Conservation (phyloP, 2,888 invertebrate genomes). For the Antheraea yamamai region DNA sequence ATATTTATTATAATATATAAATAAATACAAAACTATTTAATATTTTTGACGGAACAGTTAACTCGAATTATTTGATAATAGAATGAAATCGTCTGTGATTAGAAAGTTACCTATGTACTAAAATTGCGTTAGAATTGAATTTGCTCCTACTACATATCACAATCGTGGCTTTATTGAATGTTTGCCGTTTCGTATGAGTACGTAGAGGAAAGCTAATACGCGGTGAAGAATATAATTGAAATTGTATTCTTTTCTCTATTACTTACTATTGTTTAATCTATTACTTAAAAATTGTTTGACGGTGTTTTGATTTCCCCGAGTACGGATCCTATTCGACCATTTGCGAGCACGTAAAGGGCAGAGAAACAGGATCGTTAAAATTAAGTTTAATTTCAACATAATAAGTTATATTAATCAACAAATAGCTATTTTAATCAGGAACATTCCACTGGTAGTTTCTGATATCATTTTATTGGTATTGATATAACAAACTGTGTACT, state of each 20-base stretch:
- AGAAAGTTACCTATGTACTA: constrained; percentile 49
- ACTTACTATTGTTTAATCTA: neutral
- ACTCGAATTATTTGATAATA: constrained; percentile 33
- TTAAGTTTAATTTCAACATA: too few species aligned
- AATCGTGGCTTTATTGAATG: neutral
- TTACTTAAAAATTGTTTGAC: too few species aligned
- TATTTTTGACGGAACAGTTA: constrained; percentile 59
- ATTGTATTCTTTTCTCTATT: too few species aligned
- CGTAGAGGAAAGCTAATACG: neutral
- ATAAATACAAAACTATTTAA: constrained; percentile 48
- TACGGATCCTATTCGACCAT: too few species aligned
- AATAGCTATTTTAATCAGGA: too few species aligned
- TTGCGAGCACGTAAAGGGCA: too few species aligned
- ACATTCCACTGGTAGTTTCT: too few species aligned
- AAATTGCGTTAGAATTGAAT: constrained; percentile 55
- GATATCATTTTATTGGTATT: neutral
- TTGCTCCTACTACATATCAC: constrained; percentile 22
- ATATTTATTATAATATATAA: constrained; percentile 12
- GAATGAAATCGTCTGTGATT: constrained; percentile 55
- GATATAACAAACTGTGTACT: neutral
- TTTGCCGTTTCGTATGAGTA: neutral
- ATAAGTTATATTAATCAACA: too few species aligned
- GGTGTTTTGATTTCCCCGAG: too few species aligned
- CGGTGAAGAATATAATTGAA: neutral
- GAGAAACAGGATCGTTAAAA: too few species aligned